Evolutionary conservation across 2,797 vertebrate species (phyloP).

Genomic region (Oreonectes daqikongensis): DNA sequence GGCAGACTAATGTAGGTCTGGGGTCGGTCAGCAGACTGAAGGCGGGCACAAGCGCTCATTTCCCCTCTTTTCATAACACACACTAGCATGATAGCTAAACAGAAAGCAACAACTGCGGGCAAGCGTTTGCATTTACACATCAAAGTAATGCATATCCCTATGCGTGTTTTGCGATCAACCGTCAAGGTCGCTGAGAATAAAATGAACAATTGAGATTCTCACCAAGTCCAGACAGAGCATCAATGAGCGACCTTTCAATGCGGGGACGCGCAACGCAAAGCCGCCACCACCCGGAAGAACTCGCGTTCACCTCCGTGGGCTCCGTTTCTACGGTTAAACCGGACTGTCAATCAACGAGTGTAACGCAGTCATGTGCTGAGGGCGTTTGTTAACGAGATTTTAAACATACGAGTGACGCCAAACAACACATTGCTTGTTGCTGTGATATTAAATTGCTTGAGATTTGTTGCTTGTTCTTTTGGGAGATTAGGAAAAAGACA

Average conservation of each 20-base stretch:
- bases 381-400: neutral
- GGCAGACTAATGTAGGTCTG: neutral
- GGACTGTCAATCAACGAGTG: neutral
- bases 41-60: conserved; percentile 20
- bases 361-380: conserved; percentile 9
- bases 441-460: neutral
- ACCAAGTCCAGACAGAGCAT: conserved; percentile 31
- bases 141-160: neutral
- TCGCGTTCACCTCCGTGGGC: neutral
- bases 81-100: conserved; percentile 29
- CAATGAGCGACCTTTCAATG: conserved; percentile 59
- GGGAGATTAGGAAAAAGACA: too few species aligned
- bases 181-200: neutral
- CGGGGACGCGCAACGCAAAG: conserved; percentile 46
- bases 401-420: too few species aligned
- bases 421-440: neutral
- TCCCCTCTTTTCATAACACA: conserved; percentile 53
- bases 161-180: neutral
- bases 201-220: conserved; percentile 22
- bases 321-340: conserved; percentile 28
- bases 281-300: conserved; percentile 55
- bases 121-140: neutral
- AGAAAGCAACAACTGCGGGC: neutral
- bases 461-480: too few species aligned
- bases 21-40: conserved; percentile 3